Evolutionary conservation across 1,140 invertebrate species (phyloP), one percentile per base, ranked within the genome.

Genomic region (Cepaea nemoralis): DNA sequence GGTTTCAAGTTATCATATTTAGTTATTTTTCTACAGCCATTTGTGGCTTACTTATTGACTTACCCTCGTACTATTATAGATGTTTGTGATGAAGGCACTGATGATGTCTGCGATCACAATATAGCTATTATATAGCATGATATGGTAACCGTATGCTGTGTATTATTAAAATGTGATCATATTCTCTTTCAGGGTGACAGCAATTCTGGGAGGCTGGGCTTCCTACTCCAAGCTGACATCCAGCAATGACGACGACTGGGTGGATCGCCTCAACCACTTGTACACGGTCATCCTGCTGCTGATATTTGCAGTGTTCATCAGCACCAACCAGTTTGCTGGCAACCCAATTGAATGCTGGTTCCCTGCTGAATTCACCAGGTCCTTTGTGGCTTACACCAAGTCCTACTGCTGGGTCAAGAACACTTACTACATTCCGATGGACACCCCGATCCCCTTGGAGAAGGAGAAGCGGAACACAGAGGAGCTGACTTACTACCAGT

Each of bases 241-340:
- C 22, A 86, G 85, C 35, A 85, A 92, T 55, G 93, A 90, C 35
- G 89, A 90, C 39, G 89, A 90, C 70, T 90, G 89, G 89, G 87
- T 86, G 33, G 89, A 90, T 70, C 80, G 89, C 27, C 55, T 89
- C 48, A 89, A 87, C 70, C 89, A 90, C 79, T 77, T 88, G 10
- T 90, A 88, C 80, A 89, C 89, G 8, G 88, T 90, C 39, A 83
- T 89, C 31, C 42, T 90, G 0, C 82, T 90, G 16, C 87, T 86
- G 45, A 82, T 90, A 67, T 90, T 90, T 77, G 87, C 85, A 31
- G 82, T 90, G n/a, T 88, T 90, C 78, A 87, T 89, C n/a, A 86
- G 84, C 22, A 85, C 86, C 37, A 86, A 86, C 5, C 89, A 99
- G 92, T 99, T 98, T 93, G 97, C 98, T 19, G 97, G 97, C 66